Conservation (phyloP, 2,797 vertebrate genomes). For the Spea hammondii region DNA sequence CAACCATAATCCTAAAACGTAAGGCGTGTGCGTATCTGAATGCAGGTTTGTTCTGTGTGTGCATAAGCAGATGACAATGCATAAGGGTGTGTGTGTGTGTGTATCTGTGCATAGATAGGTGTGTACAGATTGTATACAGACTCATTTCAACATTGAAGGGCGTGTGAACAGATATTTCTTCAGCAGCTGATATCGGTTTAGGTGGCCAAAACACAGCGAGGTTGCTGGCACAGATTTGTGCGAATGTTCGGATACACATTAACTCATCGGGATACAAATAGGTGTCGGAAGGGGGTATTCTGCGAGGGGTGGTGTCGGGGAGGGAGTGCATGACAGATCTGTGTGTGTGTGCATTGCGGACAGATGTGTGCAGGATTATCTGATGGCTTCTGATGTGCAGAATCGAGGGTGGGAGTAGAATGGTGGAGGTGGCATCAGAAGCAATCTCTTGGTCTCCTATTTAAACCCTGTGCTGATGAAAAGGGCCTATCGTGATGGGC, state of each 20-base stretch:
- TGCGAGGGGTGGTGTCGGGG: not conserved
- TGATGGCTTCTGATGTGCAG: conserved; percentile 30
- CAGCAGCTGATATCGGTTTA: not conserved
- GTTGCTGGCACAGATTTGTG: conserved; percentile 14
- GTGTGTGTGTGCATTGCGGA: conserved; percentile 19
- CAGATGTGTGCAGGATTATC: conserved; percentile 48
- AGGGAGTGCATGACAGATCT: conserved; percentile 4
- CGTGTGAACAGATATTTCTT: not conserved
- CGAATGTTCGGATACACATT: not conserved
- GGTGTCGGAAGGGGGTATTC: not conserved
- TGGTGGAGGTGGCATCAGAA: conserved; percentile 1
- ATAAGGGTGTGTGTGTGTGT: conserved; percentile 23
- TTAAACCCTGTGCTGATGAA: not conserved
- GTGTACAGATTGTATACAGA: conserved; percentile 17
- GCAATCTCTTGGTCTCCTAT: not conserved
- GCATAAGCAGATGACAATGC: not conserved
- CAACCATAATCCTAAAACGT: not conserved
- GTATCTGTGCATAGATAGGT: conserved; percentile 18
- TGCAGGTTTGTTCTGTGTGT: conserved; percentile 11
- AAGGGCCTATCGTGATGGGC: conserved; percentile 8
- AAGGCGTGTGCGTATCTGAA: conserved; percentile 2
- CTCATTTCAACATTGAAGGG: not conserved
- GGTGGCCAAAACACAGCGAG: too few relatives aligned
- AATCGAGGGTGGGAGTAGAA: conserved; percentile 18
- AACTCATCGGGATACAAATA: not conserved